Percentiles rank a stretch among this genome's conserved stretches.
These are phyloP conservation scores for Bovichtus diacanthus DNA, from an alignment of 2,797 vertebrate species.

Conservation along the genomic window DNA sequence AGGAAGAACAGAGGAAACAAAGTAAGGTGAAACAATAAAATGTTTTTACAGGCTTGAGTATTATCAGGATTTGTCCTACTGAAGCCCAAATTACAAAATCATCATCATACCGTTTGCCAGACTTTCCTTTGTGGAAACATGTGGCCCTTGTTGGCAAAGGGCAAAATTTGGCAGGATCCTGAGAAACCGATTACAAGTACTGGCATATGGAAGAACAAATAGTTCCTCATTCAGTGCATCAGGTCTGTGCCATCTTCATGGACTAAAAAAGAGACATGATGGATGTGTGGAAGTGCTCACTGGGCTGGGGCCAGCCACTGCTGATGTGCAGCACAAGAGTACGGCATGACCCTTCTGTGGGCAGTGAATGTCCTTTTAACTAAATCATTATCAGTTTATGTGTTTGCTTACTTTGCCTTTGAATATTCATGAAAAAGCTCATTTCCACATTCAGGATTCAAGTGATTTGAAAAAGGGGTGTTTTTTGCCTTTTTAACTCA, in stretches of 20 bases:
- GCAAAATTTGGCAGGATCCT: constrained; percentile 90
- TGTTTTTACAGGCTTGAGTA: constrained; percentile 18
- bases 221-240: constrained; percentile 92
- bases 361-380: constrained; percentile 21
- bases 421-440: neutral
- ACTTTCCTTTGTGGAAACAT: constrained; percentile 86
- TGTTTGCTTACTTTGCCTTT: constrained; percentile 9
- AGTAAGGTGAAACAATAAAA: constrained; percentile 12
- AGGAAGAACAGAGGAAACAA: neutral
- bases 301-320: constrained; percentile 87
- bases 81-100: constrained; percentile 74
- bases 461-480: neutral
- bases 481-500: neutral
- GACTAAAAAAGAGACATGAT: constrained; percentile 89
- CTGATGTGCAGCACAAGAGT: constrained; percentile 83
- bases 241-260: constrained; percentile 93
- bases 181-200: constrained; percentile 92
- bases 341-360: constrained; percentile 65
- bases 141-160: constrained; percentile 85
- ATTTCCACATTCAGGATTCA: neutral
- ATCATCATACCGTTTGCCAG: constrained; percentile 76
- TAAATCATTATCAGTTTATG: constrained; percentile 8
- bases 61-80: constrained; percentile 50
- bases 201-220: constrained; percentile 97
- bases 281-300: constrained; percentile 85